Percentiles rank a stretch among this genome's conserved stretches.
Evolutionary conservation across 2,888 invertebrate species (phyloP).

Genomic region (Caenorhabditis sp.): DNA sequence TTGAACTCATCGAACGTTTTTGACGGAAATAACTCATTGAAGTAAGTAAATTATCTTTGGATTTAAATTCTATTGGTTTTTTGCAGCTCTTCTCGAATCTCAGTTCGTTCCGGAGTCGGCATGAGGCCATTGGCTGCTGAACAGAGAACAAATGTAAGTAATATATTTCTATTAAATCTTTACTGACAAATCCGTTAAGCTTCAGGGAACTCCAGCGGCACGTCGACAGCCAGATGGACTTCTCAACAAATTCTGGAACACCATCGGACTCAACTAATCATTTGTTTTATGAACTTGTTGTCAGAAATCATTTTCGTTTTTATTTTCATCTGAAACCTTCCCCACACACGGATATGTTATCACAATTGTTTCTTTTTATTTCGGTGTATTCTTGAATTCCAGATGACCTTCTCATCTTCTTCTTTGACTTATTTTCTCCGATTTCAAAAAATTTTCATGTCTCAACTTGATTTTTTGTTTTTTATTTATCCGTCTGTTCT

Average conservation of each 20-base stretch:
- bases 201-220: conserved; percentile 29
- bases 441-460: conserved; percentile 26
- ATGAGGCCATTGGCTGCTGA: conserved; percentile 73
- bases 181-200: not conserved
- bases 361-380: conserved; percentile 24
- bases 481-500: not conserved
- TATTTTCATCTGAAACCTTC: conserved; percentile 11
- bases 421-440: conserved; percentile 11
- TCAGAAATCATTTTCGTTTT: conserved; percentile 11
- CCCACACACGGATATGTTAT: conserved; percentile 22
- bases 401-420: not conserved
- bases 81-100: conserved; percentile 68
- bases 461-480: not conserved
- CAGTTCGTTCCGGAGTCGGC: conserved; percentile 70
- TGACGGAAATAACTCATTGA: conserved; percentile 50
- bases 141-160: conserved; percentile 55
- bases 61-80: not conserved
- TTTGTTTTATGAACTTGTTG: conserved; percentile 24
- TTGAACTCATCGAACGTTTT: conserved; percentile 38
- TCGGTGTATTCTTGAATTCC: conserved; percentile 45
- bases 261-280: conserved; percentile 57
- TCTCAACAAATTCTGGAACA: conserved; percentile 60
- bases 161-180: no score
- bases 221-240: conserved; percentile 43
- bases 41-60: conserved; percentile 14